Conservation (phyloP, 1,140 invertebrate species). For the Apis dorsata region DNA sequence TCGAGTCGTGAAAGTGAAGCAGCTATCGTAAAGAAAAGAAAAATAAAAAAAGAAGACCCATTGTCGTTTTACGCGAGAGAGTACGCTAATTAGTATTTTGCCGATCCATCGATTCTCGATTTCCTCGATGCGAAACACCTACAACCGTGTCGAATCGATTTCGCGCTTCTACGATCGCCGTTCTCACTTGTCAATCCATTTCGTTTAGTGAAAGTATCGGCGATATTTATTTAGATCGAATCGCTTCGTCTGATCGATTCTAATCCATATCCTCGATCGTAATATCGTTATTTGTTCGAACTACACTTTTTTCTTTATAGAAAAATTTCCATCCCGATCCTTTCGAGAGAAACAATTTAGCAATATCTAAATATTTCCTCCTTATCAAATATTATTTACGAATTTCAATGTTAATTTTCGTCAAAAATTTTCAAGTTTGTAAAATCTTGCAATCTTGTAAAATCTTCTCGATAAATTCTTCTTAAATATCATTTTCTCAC, state of each 20-base stretch:
- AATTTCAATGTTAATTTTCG: neutral
- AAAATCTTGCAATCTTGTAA: neutral
- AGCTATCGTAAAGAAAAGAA: neutral
- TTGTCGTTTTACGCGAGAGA: neutral
- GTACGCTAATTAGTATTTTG: conserved; percentile 18
- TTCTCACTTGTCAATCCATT: conserved; percentile 6
- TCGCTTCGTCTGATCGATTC: conserved; percentile 4
- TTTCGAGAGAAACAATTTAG: no score
- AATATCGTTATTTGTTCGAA: no score
- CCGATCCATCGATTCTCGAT: conserved; percentile 7
- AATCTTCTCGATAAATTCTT: neutral
- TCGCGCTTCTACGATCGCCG: conserved; percentile 24
- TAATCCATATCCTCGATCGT: neutral
- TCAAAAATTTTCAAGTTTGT: neutral
- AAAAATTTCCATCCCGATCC: no score
- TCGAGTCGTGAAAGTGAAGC: conserved; percentile 22
- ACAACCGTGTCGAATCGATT: conserved; percentile 29
- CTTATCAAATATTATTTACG: neutral
- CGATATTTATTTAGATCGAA: neutral
- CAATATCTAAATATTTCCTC: no score
- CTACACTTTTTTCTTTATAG: no score
- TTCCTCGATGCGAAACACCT: neutral
- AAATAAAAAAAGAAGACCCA: neutral
- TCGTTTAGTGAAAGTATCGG: conserved; percentile 31
- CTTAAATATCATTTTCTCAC: neutral